Evolutionary conservation across 2,888 invertebrate genomes (phyloP).

Genomic region (Lepidochitona cinerea): DNA sequence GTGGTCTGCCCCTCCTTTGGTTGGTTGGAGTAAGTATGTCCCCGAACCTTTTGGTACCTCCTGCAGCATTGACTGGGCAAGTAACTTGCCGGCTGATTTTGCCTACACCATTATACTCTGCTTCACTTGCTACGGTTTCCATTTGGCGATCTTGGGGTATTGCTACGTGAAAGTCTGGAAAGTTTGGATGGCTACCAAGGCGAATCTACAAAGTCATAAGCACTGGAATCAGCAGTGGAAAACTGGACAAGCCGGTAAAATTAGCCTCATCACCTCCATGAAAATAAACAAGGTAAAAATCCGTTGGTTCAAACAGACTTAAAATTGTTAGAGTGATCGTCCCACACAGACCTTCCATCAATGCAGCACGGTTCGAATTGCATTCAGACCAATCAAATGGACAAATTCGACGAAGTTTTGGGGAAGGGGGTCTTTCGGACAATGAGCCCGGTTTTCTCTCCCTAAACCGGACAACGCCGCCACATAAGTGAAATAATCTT

Average conservation of each 20-base stretch:
- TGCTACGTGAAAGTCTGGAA: constrained; percentile 31
- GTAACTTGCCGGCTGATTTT: constrained; percentile 16
- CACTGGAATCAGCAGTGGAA: not conserved
- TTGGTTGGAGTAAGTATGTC: constrained; percentile 41
- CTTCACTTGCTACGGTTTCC: constrained; percentile 28
- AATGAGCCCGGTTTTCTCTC: no score
- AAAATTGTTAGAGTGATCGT: no score
- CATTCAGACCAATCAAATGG: no score
- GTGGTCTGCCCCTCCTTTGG: constrained; percentile 37
- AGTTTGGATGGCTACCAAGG: constrained; percentile 5
- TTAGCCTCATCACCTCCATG: not conserved
- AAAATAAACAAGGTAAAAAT: constrained; percentile 4
- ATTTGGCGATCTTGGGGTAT: constrained; percentile 26
- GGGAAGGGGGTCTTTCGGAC: no score
- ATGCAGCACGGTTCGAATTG: no score
- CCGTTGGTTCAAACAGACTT: no score
- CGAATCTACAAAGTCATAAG: constrained; percentile 5
- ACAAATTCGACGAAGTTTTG: no score
- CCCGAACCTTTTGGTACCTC: constrained; percentile 40
- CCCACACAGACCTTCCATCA: no score
- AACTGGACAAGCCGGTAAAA: not conserved
- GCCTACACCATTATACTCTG: constrained; percentile 31
- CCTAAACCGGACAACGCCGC: no score
- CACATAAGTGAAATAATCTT: no score
- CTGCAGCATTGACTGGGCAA: constrained; percentile 40